phyloP scores from a whole-genome alignment of 1,140 invertebrate species.

The Drosophila sp. region DNA sequence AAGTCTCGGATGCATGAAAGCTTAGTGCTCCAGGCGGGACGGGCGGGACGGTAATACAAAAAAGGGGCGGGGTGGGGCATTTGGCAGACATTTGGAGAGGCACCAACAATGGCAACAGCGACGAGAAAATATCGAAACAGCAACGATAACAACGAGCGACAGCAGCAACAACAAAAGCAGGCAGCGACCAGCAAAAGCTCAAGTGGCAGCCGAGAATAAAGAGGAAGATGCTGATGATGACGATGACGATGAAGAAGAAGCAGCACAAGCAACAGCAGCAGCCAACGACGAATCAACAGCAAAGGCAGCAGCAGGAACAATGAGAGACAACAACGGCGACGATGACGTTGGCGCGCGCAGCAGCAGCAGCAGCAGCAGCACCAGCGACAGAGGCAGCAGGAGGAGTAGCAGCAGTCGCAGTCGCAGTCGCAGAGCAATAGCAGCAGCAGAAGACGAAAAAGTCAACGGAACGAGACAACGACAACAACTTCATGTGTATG shows the following conservation, averaged over 20 bases:
- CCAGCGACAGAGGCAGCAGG: slow-evolving; percentile 21
- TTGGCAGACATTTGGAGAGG: slow-evolving; percentile 50
- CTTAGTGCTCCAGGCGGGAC: slow-evolving; percentile 32
- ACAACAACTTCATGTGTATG: slow-evolving; percentile 60
- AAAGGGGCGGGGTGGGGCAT: slow-evolving; percentile 68
- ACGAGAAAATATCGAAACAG: slow-evolving; percentile 58
- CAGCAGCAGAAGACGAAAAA: slow-evolving; percentile 61
- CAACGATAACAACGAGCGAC: slow-evolving; percentile 56
- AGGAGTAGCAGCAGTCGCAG: slow-evolving; percentile 28
- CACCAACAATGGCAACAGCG: slow-evolving; percentile 40
- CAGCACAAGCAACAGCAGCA: slow-evolving; percentile 33
- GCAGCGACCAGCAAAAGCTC: slow-evolving; percentile 50
- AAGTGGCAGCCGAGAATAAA: slow-evolving; percentile 37
- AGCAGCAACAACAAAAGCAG: slow-evolving; percentile 51
- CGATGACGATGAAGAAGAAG: slow-evolving; percentile 24
- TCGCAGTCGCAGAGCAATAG: slow-evolving; percentile 17
- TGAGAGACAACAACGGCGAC: slow-evolving; percentile 48
- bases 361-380: slow-evolving; percentile 41
- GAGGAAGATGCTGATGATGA: no score
- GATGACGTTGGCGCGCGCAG: slow-evolving; percentile 48
- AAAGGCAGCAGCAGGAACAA: slow-evolving; percentile 59
- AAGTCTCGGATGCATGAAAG: slow-evolving; percentile 40
- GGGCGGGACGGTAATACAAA: slow-evolving; percentile 16
- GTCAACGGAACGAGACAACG: slow-evolving; percentile 64
- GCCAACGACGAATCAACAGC: slow-evolving; percentile 66